Evolutionary conservation across 2,113 vertebrate genomes (phyloP).

Genomic region (Osmerus eperlanus): DNA sequence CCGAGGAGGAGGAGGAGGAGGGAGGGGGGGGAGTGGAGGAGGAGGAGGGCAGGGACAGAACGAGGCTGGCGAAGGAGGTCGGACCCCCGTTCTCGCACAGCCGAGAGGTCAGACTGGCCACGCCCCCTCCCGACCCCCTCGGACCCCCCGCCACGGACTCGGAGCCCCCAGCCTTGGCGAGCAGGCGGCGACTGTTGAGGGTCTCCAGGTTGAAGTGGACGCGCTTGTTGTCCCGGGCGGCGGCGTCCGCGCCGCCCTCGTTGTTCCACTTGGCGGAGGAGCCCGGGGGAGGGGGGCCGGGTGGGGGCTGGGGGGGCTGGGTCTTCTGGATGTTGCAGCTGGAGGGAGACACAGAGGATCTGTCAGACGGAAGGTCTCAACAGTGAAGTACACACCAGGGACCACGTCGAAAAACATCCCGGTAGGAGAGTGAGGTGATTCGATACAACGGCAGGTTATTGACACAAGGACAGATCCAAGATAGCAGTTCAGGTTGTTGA

Average conservation of each 20-base stretch:
- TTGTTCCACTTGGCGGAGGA: constrained; percentile 47
- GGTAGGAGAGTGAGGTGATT: too few relatives aligned
- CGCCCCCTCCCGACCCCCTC: background rate
- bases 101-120: constrained; percentile 7
- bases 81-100: constrained; percentile 43
- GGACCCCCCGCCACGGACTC: constrained; percentile 25
- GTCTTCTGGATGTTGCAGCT: constrained; percentile 68
- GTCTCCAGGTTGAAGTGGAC: constrained; percentile 77
- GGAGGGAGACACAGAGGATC: constrained; percentile 17
- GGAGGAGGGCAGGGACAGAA: background rate
- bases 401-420: too few relatives aligned
- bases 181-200: constrained; percentile 66
- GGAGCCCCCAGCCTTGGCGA: constrained; percentile 47
- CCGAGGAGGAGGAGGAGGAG: background rate
- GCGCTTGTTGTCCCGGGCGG: constrained; percentile 61
- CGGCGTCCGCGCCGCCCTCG: constrained; percentile 25
- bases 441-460: too few relatives aligned
- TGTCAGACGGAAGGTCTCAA: background rate
- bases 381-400: background rate
- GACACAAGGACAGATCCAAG: too few relatives aligned
- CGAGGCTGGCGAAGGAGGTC: constrained; percentile 11
- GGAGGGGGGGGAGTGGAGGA: background rate
- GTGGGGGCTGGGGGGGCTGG: background rate
- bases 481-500: background rate
- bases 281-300: constrained; percentile 7